phyloP scores from a whole-genome alignment of 2,888 invertebrate genomes.

The Tenthredo livida region DNA sequence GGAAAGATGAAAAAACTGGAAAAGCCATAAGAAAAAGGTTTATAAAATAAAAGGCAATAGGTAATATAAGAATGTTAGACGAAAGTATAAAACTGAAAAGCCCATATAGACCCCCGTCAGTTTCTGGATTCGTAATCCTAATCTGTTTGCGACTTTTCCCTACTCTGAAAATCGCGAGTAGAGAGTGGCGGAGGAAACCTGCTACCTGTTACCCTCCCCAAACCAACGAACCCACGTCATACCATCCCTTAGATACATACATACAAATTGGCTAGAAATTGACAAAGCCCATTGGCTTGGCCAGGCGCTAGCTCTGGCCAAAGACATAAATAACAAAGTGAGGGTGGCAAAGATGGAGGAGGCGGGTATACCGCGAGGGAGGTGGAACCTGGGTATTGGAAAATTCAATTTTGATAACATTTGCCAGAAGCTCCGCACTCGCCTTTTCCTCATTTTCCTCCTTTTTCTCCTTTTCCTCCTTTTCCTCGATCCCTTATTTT shows the following conservation, averaged over 20 bases:
- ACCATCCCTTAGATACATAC: slow-evolving; percentile 3
- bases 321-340: slow-evolving; percentile 70
- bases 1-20: no score
- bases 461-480: neutral
- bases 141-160: neutral
- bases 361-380: neutral
- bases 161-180: neutral
- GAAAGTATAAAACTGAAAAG: neutral
- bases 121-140: neutral
- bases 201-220: neutral
- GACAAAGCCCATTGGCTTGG: slow-evolving; percentile 28
- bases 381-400: slow-evolving; percentile 59
- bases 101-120: neutral
- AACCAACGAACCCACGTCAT: neutral
- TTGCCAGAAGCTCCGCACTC: slow-evolving; percentile 59
- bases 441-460: neutral
- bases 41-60: neutral
- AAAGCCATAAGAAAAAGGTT: no score
- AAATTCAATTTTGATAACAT: slow-evolving; percentile 73
- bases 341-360: slow-evolving; percentile 44
- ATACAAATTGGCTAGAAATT: slow-evolving; percentile 21
- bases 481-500: neutral
- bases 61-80: neutral
- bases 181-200: neutral
- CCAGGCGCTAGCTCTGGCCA: slow-evolving; percentile 48